Conservation (phyloP, 1,140 invertebrate species). For the Tetramorium simillimum region DNA sequence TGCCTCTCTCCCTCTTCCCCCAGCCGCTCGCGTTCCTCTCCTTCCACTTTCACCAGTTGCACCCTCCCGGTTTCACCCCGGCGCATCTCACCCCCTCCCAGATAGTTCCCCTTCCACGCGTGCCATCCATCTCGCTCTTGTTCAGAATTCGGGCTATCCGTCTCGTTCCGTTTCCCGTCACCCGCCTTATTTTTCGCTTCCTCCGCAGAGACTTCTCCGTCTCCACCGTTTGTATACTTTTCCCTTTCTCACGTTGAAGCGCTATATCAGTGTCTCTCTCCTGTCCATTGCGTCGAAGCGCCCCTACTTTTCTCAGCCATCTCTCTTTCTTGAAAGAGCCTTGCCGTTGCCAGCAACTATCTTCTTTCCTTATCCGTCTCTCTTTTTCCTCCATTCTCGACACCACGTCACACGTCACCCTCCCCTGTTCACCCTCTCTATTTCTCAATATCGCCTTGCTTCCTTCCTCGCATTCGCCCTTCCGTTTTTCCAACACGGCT, state of each 20-base stretch:
- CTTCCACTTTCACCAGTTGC: slow-evolving; percentile 59
- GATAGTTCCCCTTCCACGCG: slow-evolving; percentile 5
- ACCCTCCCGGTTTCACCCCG: slow-evolving; percentile 49
- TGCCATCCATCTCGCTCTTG: slow-evolving; percentile 9
- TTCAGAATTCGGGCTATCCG: not conserved
- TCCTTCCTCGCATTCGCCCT: not conserved
- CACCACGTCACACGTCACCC: slow-evolving; percentile 12
- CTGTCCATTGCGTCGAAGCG: too few relatives aligned
- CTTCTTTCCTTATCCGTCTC: not conserved
- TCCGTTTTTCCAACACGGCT: slow-evolving; percentile 43
- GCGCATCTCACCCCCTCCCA: slow-evolving; percentile 31
- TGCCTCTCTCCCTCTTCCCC: slow-evolving; percentile 62
- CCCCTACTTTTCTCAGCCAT: slow-evolving; percentile 4
- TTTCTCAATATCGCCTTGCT: not conserved
- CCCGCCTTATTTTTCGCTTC: not conserved
- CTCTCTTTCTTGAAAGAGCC: slow-evolving; percentile 1
- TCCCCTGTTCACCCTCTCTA: slow-evolving; percentile 41
- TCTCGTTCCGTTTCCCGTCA: slow-evolving; percentile 21
- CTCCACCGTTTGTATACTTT: not conserved
- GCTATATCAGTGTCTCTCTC: not conserved
- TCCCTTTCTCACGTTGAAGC: not conserved
- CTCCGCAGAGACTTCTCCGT: slow-evolving; percentile 12
- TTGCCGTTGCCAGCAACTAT: not conserved
- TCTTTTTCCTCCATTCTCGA: slow-evolving; percentile 24
- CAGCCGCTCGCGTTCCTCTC: slow-evolving; percentile 13